Evolutionary conservation across 1,140 invertebrate genomes (phyloP), one percentile per base, ranked within the genome.

Genomic region (Theocolax elegans): DNA sequence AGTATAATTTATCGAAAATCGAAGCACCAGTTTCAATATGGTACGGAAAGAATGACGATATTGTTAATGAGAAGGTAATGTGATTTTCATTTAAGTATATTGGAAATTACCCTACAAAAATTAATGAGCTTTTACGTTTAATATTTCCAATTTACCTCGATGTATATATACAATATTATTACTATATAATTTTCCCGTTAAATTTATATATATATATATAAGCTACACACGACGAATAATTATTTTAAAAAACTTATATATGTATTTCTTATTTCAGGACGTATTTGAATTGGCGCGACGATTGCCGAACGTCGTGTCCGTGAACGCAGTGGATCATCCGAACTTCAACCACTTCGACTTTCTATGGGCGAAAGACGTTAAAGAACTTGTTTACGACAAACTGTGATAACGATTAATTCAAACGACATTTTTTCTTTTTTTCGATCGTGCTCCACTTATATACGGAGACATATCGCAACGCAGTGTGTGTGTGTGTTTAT

Each of bases 281-380:
- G 65, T 56, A 2, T 2, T 31, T 1, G 17, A 31, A 7, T 23
- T 67, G 27, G 27, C 27, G 0, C 56, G 46, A 58, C 1, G 2
- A 0, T 58, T 67, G 19, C 51, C 51, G 27, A 67, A 67, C n/a
- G 53, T 67, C 12, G 15, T 35, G 15, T 35, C 21, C 1, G n/a
- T 67, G 0, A 67, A 58, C 2, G 9, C 0, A 2, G 53, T 67
- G 2, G 4, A 58, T 1, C 13, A 58, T 27, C 0, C n/a, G 1
- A 44, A 29, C 10, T 67, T 67, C 53, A 67, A 67, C 35, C 65
- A 67, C 15, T 67, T 67, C 23, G 65, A 67, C 40, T 58, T 67
- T 25, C 35, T 67, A 17, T 67, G 65, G 65, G 51, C 53, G 3
- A 56, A 27, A 15, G 51, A 67, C n/a, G 65, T 25, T 15, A 58